phyloP scores from a whole-genome alignment of 1,140 invertebrate species.

The Aphelinus atriplicis region DNA sequence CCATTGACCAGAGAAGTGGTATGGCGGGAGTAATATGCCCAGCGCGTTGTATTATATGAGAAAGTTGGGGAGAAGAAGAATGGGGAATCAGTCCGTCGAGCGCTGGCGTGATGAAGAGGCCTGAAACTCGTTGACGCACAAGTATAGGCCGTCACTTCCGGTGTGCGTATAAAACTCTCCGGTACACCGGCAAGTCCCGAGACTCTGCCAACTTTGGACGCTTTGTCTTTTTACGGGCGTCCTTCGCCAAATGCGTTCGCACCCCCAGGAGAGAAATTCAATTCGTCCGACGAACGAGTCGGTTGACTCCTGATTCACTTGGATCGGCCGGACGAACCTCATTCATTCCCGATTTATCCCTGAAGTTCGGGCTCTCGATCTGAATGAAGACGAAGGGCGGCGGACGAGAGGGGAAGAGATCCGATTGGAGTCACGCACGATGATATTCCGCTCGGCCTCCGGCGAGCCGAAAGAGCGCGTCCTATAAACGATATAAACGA shows the following conservation, averaged over 20 bases:
- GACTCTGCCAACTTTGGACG: no score
- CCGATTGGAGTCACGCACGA: constrained; percentile 16
- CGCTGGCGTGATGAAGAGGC: background rate
- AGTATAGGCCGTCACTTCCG: background rate
- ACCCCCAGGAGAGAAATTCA: no score
- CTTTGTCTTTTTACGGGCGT: no score
- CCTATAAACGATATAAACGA: no score
- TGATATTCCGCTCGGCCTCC: background rate
- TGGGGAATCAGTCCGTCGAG: background rate
- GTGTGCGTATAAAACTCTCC: no score
- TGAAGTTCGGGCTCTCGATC: no score
- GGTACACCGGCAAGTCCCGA: no score
- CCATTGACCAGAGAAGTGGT: background rate
- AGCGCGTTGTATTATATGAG: background rate
- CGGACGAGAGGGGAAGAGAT: background rate
- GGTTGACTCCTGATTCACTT: constrained; percentile 8
- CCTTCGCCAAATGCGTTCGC: no score
- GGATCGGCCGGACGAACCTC: background rate
- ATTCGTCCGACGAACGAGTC: background rate
- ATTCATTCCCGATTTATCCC: background rate
- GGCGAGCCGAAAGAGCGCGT: no score
- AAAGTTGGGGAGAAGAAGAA: constrained; percentile 1
- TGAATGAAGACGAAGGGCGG: no score
- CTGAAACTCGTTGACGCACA: constrained; percentile 19
- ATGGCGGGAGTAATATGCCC: background rate